Percentiles rank a stretch among this genome's conserved stretches.
Evolutionary conservation across 2,888 invertebrate species (phyloP).

Genomic region (Epinotia brunnichana): DNA sequence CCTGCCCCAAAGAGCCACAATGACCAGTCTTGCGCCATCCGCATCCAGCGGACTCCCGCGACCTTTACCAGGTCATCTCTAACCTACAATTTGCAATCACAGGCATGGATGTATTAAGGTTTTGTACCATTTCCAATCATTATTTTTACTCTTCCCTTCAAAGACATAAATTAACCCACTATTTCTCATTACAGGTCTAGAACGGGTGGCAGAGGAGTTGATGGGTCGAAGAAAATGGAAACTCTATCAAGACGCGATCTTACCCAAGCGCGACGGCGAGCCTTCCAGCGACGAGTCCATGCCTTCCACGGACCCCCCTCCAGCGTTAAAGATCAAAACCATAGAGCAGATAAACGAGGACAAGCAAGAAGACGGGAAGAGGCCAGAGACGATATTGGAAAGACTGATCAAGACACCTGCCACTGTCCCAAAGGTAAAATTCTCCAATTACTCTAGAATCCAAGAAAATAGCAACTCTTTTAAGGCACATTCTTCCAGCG

Average conservation of each 20-base stretch:
- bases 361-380: slow-evolving; percentile 53
- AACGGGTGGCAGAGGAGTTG: slow-evolving; percentile 98
- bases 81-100: too few relatives aligned
- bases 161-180: too few relatives aligned
- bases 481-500: too few relatives aligned
- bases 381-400: slow-evolving; percentile 49
- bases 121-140: too few relatives aligned
- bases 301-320: slow-evolving; percentile 78
- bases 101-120: too few relatives aligned
- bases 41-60: too few relatives aligned
- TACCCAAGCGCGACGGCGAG: slow-evolving; percentile 77
- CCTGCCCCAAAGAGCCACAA: too few relatives aligned
- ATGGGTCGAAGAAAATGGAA: slow-evolving; percentile 98
- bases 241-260: slow-evolving; percentile 92
- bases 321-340: slow-evolving; percentile 80
- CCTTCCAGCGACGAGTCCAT: slow-evolving; percentile 77
- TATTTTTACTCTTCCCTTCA: background rate
- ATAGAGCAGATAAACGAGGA: slow-evolving; percentile 81
- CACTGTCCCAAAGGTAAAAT: slow-evolving; percentile 68
- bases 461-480: too few relatives aligned
- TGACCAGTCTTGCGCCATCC: too few relatives aligned
- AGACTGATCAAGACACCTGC: slow-evolving; percentile 56
- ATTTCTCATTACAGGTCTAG: slow-evolving; percentile 88
- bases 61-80: too few relatives aligned
- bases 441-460: too few relatives aligned